Conservation (phyloP, 2,888 invertebrate species). For the Idaea biselata region DNA sequence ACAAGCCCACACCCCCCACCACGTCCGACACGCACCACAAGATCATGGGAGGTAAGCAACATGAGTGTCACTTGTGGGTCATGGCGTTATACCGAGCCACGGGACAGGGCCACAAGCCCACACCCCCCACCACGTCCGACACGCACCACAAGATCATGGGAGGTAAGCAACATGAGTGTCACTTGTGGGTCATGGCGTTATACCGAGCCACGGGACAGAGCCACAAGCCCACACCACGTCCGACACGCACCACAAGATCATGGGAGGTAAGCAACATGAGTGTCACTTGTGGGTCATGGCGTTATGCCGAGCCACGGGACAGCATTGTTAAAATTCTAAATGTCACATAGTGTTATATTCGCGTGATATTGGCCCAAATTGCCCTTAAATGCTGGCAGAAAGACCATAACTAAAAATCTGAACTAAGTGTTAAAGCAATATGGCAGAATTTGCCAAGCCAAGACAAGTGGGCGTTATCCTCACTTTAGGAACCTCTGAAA, state of each 20-base stretch:
- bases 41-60: constrained; percentile 90
- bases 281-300: constrained; percentile 99
- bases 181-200: constrained; percentile 99
- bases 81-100: constrained; percentile 99
- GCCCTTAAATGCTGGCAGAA: neutral
- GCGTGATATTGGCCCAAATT: neutral
- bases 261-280: constrained; percentile 89
- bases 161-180: constrained; percentile 90
- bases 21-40: constrained; percentile 85
- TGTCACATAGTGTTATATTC: no score
- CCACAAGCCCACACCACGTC: constrained; percentile 96
- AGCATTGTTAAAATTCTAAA: no score
- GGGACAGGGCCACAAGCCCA: constrained; percentile 99
- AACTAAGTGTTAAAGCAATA: no score
- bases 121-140: constrained; percentile 92
- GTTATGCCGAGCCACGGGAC: constrained; percentile 99
- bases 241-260: constrained; percentile 86
- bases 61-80: constrained; percentile 98
- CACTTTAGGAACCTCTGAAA: no score
- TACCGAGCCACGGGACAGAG: constrained; percentile 99
- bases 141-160: constrained; percentile 89
- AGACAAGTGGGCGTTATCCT: no score
- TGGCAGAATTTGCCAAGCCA: no score
- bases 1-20: constrained; percentile 97
- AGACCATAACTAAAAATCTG: no score